Percentiles rank a stretch among this genome's conserved stretches.
Evolutionary conservation across 2,113 vertebrate genomes (phyloP).

Genomic region (Anoura caudifer): DNA sequence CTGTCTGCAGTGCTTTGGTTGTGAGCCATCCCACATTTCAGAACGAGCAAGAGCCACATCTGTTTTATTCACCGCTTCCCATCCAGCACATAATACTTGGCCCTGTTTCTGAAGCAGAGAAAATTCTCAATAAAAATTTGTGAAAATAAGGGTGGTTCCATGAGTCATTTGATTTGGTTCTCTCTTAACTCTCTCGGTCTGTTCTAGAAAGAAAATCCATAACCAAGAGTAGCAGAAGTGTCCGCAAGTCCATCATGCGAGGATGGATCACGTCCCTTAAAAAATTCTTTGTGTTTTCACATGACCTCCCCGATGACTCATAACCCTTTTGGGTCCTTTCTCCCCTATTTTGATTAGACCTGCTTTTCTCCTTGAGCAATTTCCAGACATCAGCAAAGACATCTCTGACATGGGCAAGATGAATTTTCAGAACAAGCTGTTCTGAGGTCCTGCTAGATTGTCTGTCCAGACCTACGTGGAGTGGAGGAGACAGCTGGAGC

Average conservation of each 20-base stretch:
- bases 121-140: conserved; percentile 45
- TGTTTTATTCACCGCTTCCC: neutral
- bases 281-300: conserved; percentile 14
- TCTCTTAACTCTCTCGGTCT: neutral
- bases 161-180: conserved; percentile 33
- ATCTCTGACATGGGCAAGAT: neutral
- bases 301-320: conserved; percentile 35
- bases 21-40: neutral
- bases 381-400: conserved; percentile 36
- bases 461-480: neutral
- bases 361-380: conserved; percentile 17
- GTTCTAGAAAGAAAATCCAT: conserved; percentile 41
- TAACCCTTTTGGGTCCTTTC: neutral
- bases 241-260: neutral
- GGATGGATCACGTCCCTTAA: neutral
- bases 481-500: neutral
- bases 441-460: neutral
- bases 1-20: neutral
- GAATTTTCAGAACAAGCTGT: conserved; percentile 28
- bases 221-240: neutral
- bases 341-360: conserved; percentile 47
- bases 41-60: neutral
- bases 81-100: neutral
- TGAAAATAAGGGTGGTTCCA: neutral
- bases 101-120: neutral